Conservation (phyloP, 2,888 invertebrate species). For the Gortyna flavago region DNA sequence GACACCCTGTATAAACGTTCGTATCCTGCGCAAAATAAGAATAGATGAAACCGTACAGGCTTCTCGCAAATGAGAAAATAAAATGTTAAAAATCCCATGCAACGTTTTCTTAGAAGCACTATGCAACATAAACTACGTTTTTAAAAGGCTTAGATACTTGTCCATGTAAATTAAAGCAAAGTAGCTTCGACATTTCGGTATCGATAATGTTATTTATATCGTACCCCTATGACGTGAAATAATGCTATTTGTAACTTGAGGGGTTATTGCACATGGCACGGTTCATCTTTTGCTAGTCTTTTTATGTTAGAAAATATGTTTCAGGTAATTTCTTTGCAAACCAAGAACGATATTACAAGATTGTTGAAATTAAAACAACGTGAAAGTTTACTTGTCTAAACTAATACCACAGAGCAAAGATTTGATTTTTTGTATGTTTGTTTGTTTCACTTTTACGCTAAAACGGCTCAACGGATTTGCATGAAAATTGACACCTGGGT, state of each 20-base stretch:
- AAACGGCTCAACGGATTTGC: not conserved
- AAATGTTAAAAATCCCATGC: conserved; percentile 6
- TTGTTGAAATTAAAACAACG: not conserved
- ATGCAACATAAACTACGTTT: not conserved
- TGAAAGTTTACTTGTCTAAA: not conserved
- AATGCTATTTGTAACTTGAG: not conserved
- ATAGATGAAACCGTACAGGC: conserved; percentile 14
- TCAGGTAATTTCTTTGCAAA: not conserved
- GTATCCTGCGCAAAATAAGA: conserved; percentile 45
- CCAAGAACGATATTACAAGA: not conserved
- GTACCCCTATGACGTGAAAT: not conserved
- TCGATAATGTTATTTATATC: conserved; percentile 5
- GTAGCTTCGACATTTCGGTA: not conserved
- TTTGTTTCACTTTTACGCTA: not conserved
- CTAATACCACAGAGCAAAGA: no score
- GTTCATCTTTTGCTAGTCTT: not conserved
- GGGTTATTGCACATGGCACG: not conserved
- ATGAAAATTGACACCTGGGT: not conserved
- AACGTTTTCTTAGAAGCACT: conserved; percentile 38
- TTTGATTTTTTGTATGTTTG: not conserved
- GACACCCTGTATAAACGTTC: conserved; percentile 21
- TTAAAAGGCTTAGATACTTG: not conserved
- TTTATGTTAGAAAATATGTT: not conserved
- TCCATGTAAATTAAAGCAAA: not conserved
- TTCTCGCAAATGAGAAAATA: conserved; percentile 44